Conservation (phyloP, 2,113 vertebrate genomes). For the Alethe castanea region DNA sequence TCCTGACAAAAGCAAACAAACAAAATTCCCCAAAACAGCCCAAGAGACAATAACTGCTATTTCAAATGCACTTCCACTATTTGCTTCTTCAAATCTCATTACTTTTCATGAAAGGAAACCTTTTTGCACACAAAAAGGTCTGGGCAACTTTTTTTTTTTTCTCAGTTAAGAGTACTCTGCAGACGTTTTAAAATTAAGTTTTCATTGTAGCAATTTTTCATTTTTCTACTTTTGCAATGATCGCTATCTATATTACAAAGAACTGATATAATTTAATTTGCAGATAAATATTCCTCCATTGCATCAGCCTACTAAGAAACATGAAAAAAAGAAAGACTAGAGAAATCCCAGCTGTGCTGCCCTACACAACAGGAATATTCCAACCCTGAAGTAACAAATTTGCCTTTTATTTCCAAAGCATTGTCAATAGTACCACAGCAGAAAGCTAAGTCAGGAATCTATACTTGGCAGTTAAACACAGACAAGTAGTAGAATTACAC, state of each 20-base stretch:
- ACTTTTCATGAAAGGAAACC: not conserved
- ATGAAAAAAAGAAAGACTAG: not conserved
- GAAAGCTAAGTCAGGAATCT: not conserved
- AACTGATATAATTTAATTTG: not conserved
- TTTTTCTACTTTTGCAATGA: not conserved
- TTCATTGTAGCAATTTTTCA: not conserved
- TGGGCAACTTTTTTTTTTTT: not conserved
- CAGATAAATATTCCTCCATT: not conserved
- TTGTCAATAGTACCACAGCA: not conserved
- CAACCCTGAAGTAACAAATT: not conserved
- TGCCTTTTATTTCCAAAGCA: not conserved
- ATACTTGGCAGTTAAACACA: not conserved
- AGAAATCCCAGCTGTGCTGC: not conserved
- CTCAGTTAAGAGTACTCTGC: not conserved
- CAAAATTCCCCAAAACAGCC: not conserved
- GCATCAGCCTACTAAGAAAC: not conserved
- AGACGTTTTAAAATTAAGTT: not conserved
- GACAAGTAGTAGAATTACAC: not conserved
- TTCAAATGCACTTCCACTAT: not conserved
- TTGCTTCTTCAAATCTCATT: not conserved
- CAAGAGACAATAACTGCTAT: not conserved
- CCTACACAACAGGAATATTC: not conserved
- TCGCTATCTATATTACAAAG: not conserved
- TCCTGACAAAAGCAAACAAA: not conserved
- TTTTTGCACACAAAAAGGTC: not conserved